These are phyloP conservation scores for Lasioglossum vierecki DNA, from an alignment of 2,888 invertebrate genomes.

Conservation along the genomic window DNA sequence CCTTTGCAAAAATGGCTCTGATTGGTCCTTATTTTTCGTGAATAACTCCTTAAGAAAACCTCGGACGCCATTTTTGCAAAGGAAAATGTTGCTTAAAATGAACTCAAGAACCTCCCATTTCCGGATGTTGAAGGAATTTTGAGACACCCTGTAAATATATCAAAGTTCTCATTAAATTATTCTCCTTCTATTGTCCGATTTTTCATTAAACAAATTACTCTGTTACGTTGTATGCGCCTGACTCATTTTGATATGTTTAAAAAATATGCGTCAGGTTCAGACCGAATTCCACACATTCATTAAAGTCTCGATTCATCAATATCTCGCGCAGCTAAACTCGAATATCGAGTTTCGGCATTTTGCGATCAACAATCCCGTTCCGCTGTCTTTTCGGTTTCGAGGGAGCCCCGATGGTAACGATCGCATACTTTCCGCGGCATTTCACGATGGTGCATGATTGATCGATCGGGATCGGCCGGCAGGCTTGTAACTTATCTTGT, in stretches of 20 bases:
- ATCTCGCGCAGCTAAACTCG: neutral
- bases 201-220: neutral
- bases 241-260: neutral
- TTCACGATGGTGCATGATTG: constrained; percentile 51
- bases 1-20: no score
- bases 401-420: constrained; percentile 1
- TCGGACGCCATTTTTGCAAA: no score
- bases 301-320: neutral
- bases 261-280: neutral
- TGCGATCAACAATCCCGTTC: neutral
- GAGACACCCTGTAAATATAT: no score
- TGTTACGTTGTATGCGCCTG: neutral
- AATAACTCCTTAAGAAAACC: no score
- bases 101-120: no score
- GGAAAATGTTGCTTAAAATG: no score
- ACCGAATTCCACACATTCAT: neutral
- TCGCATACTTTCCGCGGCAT: constrained; percentile 30
- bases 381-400: neutral
- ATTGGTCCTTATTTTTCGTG: no score
- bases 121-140: no score
- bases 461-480: constrained; percentile 54
- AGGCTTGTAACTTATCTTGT: constrained; percentile 58
- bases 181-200: neutral
- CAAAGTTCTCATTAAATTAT: no score
- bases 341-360: neutral